Evolutionary conservation across 2,797 vertebrate genomes (phyloP).

Genomic region (Pogoniulus pusillus): DNA sequence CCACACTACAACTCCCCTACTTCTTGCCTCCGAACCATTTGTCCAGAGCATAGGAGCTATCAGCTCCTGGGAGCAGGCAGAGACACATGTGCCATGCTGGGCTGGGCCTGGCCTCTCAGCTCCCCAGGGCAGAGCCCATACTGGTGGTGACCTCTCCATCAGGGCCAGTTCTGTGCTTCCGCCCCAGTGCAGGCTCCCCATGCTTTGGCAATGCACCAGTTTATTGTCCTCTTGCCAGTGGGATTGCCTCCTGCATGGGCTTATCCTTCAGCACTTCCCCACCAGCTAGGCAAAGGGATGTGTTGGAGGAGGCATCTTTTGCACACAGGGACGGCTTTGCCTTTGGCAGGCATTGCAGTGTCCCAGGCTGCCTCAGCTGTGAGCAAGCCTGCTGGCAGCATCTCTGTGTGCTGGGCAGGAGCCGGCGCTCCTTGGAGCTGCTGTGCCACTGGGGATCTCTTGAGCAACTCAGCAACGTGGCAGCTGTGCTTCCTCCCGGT

Average conservation of each 20-base stretch:
- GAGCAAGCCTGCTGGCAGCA: background rate
- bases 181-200: background rate
- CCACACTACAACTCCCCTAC: background rate
- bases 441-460: background rate
- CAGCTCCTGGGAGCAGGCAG: background rate
- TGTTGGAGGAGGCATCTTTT: background rate
- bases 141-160: background rate
- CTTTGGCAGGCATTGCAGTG: rapidly evolving
- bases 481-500: background rate
- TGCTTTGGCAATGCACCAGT: background rate
- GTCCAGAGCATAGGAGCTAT: background rate
- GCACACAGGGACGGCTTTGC: background rate
- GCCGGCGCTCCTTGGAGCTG: rapidly evolving
- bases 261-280: background rate
- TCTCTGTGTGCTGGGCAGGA: background rate
- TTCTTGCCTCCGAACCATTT: background rate
- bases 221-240: background rate
- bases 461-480: background rate
- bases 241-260: background rate
- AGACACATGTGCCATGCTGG: rapidly evolving
- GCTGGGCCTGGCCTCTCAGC: background rate
- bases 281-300: background rate
- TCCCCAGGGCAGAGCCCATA: rapidly evolving
- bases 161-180: background rate
- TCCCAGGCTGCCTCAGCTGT: rapidly evolving